Percentiles rank a stretch among this genome's conserved stretches.
These are phyloP conservation scores for Drosophila watanabei DNA, from an alignment of 1,140 invertebrate genomes.

Conservation along the genomic window DNA sequence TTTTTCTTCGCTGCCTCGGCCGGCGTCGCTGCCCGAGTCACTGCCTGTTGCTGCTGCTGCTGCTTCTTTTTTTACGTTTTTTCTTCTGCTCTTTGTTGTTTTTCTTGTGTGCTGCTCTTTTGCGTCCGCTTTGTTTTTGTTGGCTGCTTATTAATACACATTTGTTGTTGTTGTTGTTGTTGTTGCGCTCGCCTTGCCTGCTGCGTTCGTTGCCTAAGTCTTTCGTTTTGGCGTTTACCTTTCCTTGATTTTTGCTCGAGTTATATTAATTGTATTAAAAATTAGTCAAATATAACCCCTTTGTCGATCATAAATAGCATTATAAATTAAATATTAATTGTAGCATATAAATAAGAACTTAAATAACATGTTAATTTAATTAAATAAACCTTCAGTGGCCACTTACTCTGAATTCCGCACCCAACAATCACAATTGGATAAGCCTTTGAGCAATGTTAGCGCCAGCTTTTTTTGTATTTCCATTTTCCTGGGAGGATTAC, in stretches of 20 bases:
- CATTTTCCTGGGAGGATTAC: conserved; percentile 58
- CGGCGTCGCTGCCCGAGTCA: conserved; percentile 19
- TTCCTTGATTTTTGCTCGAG: conserved; percentile 25
- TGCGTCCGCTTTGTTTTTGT: conserved; percentile 75
- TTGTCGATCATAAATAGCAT: neutral
- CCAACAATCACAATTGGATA: conserved; percentile 56
- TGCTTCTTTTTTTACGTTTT: conserved; percentile 35
- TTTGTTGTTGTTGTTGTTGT: conserved; percentile 49
- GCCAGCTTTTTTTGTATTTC: conserved; percentile 49
- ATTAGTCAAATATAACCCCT: neutral
- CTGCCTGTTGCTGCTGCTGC: conserved; percentile 45
- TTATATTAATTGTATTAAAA: conserved; percentile 2
- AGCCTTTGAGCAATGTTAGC: conserved; percentile 68
- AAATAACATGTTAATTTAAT: neutral
- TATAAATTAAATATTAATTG: neutral
- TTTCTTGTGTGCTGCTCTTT: conserved; percentile 67
- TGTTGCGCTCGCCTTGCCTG: conserved; percentile 12
- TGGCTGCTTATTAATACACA: conserved; percentile 81
- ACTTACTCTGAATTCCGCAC: conserved; percentile 15
- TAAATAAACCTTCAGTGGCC: neutral
- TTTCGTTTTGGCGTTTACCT: conserved; percentile 66
- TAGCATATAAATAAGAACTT: neutral
- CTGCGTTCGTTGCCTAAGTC: conserved; percentile 82
- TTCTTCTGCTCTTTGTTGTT: conserved; percentile 35
- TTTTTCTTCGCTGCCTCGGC: conserved; percentile 50